Conservation (phyloP, 92 coral and sea anemone genomes). For the Phymanthus crucifer region DNA sequence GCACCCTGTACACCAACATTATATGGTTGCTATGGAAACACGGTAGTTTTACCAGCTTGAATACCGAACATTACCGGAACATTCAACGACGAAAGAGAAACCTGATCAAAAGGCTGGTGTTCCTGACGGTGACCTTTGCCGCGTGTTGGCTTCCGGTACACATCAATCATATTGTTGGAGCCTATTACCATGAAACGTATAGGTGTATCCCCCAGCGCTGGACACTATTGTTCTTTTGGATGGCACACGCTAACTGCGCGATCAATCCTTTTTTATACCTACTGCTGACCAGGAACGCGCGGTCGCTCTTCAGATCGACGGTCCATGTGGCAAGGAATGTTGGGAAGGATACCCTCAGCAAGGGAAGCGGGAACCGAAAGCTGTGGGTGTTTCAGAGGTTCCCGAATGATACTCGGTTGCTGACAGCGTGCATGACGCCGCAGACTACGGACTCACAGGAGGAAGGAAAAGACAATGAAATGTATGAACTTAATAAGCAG, state of each 20-base stretch:
- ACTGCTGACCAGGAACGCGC: constrained; percentile 52
- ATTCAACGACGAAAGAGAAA: constrained; percentile 38
- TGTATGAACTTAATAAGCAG: constrained; percentile 6
- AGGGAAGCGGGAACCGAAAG: constrained; percentile 23
- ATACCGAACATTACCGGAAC: constrained; percentile 27
- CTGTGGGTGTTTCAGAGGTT: constrained; percentile 27
- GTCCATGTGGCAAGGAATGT: constrained; percentile 37
- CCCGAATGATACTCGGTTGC: constrained; percentile 33
- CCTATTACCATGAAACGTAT: constrained; percentile 35
- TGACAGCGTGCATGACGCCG: constrained; percentile 29
- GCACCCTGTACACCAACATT: constrained; percentile 53
- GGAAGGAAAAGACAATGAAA: constrained; percentile 33
- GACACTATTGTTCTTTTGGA: constrained; percentile 37
- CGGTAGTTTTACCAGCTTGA: constrained; percentile 39
- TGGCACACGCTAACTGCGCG: constrained; percentile 68
- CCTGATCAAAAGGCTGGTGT: constrained; percentile 23
- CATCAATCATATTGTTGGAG: constrained; percentile 51
- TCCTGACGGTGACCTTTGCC: constrained; percentile 51
- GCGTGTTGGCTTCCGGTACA: constrained; percentile 72
- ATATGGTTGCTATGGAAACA: constrained; percentile 48
- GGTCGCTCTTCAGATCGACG: constrained; percentile 46
- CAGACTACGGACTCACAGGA: constrained; percentile 22
- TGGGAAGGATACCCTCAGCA: constrained; percentile 41
- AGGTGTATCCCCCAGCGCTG: constrained; percentile 45
- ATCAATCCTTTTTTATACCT: constrained; percentile 53